A percentile compares a stretch with the other conserved stretches of the same genome.
phyloP scores from a whole-genome alignment of 2,888 invertebrate genomes.

The Elaeidobius kamerunicus region DNA sequence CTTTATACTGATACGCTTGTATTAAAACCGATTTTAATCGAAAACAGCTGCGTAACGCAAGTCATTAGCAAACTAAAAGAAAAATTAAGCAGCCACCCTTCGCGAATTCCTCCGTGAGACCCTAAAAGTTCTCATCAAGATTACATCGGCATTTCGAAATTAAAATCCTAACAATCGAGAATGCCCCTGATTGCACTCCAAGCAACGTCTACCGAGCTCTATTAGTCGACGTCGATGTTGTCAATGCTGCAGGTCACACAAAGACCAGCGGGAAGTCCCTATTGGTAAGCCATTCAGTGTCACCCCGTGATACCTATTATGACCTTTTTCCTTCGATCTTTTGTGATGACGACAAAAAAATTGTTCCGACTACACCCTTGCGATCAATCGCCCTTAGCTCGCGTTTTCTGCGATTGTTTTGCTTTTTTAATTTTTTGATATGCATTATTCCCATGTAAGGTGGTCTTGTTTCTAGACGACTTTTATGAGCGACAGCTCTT shows the following conservation, averaged over 20 bases:
- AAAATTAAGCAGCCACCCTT: slow-evolving; percentile 13
- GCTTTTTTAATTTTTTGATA: slow-evolving; percentile 28
- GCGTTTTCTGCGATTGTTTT: slow-evolving; percentile 19
- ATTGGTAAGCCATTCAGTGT: slow-evolving; percentile 42
- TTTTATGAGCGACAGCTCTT: slow-evolving; percentile 27
- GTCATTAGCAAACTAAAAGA: background rate
- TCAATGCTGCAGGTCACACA: slow-evolving; percentile 46
- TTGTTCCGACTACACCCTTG: slow-evolving; percentile 23
- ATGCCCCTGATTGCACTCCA: slow-evolving; percentile 36
- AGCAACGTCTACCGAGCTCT: slow-evolving; percentile 35
- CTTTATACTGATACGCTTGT: no score
- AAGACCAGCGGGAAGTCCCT: slow-evolving; percentile 44
- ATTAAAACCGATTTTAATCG: no score
- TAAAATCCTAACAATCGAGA: slow-evolving; percentile 42
- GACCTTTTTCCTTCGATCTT: slow-evolving; percentile 41
- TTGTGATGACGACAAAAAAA: slow-evolving; percentile 17
- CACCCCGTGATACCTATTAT: slow-evolving; percentile 47
- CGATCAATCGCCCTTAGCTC: slow-evolving; percentile 26
- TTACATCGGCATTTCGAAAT: slow-evolving; percentile 44
- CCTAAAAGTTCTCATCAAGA: slow-evolving; percentile 42
- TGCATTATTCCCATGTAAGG: slow-evolving; percentile 45
- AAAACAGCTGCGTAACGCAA: slow-evolving; percentile 7
- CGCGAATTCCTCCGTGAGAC: slow-evolving; percentile 33
- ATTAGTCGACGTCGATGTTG: slow-evolving; percentile 46
- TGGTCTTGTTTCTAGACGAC: slow-evolving; percentile 43